Base-by-base conservation (phyloP, 2,797 vertebrate species). In the Buphagus erythrorhynchus region DNA sequence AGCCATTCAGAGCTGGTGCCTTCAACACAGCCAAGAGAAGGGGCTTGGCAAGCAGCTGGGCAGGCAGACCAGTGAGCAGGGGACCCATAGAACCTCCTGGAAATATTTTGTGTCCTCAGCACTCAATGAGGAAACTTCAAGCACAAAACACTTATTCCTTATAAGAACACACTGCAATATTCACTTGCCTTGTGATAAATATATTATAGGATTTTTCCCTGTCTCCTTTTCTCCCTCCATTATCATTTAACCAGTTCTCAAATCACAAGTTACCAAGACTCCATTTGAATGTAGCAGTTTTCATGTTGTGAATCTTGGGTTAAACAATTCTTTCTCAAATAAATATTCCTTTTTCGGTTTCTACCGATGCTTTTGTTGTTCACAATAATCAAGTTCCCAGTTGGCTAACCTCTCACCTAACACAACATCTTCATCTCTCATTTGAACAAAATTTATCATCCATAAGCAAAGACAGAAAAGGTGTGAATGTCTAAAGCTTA, bases 401-500 rank as follows among this genome's bases (percentile, higher is more conserved):
- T 95, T 97, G 92, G 96, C 97, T 98, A 96, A 97, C 97, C 96
- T 97, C 95, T 96, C 97, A 97, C 97, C 96, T 96, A 97, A 96
- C 81, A 76, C 45, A 8, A 83, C 6, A 3, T 96, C 96, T 98
- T 97, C 97, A 79, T 97, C 97, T 97, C 98, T 97, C 97, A 97
- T 98, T 95, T 98, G 97, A 98, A 96, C 79, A 74, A 97, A 98
- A 98, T 97, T 97, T 97, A 98, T 97, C 97, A 97, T 98, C 97
- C 75, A 72, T 84, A 96, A 97, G 97, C 97, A 97, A 98, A 97
- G 97, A 97, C 94, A 96, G 97, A 98, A 98, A 98, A 98, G 55
- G 97, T 98, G 98, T 98, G 98, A 98, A 98, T 77, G 96, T 98
- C 97, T 98, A 97, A 98, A 98, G 97, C 97, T 98, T 98, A 98